phyloP scores from a whole-genome alignment of 1,140 invertebrate genomes.

The Orchestia grillus region DNA sequence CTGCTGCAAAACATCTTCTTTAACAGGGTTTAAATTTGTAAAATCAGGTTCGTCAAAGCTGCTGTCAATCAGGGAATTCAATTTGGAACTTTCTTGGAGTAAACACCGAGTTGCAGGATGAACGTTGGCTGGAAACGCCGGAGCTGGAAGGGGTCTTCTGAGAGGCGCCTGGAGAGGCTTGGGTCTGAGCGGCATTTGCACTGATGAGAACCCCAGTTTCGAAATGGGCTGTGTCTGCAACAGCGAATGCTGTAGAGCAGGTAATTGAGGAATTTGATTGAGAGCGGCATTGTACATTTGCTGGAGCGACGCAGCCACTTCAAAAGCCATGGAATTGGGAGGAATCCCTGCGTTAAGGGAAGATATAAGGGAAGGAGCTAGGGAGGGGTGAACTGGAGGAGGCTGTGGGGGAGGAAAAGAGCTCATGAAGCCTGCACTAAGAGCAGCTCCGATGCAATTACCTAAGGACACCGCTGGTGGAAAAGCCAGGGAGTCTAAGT shows the following conservation, averaged over 20 bases:
- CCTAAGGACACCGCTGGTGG: not conserved
- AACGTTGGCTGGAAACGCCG: not conserved
- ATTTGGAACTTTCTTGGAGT: not conserved
- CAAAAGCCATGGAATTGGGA: not conserved
- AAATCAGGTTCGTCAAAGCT: not conserved
- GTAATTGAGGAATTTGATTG: not conserved
- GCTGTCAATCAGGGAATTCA: not conserved
- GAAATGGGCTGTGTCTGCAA: not conserved
- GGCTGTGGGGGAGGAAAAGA: not conserved
- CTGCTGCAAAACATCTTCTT: not conserved
- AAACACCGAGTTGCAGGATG: not conserved
- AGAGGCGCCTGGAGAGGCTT: not conserved
- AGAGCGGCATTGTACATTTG: conserved; percentile 44
- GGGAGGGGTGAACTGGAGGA: not conserved
- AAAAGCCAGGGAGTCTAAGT: conserved; percentile 5
- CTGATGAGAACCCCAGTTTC: not conserved
- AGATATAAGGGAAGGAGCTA: conserved; percentile 15
- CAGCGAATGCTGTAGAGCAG: not conserved
- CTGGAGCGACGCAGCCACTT: conserved; percentile 19
- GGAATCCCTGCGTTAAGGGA: not conserved
- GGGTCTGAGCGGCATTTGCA: conserved; percentile 1
- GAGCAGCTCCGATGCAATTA: conserved; percentile 46
- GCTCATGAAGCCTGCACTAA: conserved; percentile 21
- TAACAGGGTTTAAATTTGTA: not conserved
- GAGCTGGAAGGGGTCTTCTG: conserved; percentile 19